Conservation (phyloP, 2,113 vertebrate genomes). For the cattle (Bos taurus) region DNA sequence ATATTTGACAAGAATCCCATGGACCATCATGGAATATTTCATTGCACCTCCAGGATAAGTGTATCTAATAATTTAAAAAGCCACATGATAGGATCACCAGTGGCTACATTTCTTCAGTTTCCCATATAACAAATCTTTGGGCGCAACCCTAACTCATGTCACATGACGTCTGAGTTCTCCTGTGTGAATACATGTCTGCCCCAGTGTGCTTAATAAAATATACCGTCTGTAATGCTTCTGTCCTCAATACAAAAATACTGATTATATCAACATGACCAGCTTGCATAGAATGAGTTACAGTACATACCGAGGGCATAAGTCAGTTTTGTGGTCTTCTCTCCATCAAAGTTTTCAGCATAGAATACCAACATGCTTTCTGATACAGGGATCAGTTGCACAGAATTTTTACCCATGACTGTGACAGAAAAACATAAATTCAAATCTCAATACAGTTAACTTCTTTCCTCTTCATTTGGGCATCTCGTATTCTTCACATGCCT, state of each 20-base stretch:
- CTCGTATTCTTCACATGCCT: background rate
- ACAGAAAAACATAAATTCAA: background rate
- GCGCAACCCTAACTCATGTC: background rate
- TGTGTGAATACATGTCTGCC: background rate
- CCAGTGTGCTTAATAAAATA: background rate
- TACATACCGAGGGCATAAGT: fast-evolving
- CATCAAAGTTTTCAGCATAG: too few species aligned
- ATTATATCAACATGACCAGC: background rate
- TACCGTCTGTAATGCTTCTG: background rate
- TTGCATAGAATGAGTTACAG: background rate
- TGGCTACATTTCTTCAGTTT: background rate
- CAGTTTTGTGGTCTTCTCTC: background rate
- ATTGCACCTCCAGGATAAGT: background rate
- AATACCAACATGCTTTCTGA: background rate
- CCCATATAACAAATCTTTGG: background rate
- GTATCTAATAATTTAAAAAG: background rate
- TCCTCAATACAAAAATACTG: too few species aligned
- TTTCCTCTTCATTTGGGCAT: background rate
- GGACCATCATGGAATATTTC: background rate
- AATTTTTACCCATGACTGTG: background rate
- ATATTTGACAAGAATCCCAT: background rate
- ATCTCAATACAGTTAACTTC: background rate
- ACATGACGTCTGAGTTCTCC: background rate
- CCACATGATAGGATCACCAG: fast-evolving
- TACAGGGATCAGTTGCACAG: background rate